A percentile compares a stretch with the other conserved stretches of the same genome.
Evolutionary conservation across 2,113 vertebrate species (phyloP).

Genomic region (Epinephelus moara): DNA sequence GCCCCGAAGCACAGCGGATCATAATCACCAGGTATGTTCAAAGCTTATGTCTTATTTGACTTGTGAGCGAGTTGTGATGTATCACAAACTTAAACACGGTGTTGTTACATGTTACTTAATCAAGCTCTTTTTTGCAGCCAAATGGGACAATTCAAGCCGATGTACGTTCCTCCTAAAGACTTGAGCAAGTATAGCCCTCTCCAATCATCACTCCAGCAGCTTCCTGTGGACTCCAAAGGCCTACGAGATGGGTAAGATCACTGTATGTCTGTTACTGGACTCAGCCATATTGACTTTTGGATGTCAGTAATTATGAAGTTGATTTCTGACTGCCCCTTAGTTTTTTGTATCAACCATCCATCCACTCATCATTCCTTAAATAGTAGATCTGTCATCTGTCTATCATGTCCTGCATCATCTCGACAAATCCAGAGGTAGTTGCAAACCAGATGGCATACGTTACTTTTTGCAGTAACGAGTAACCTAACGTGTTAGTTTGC

Average conservation of each 20-base stretch:
- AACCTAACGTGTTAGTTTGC: no score
- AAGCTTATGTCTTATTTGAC: background rate
- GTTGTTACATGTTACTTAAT: slow-evolving; percentile 1
- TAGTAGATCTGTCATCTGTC: no score
- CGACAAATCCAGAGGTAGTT: no score
- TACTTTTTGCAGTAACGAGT: no score
- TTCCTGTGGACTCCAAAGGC: slow-evolving; percentile 80
- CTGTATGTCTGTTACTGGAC: background rate
- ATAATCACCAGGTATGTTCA: slow-evolving; percentile 68
- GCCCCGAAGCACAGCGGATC: slow-evolving; percentile 75
- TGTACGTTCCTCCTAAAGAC: slow-evolving; percentile 88
- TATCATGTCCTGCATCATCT: no score
- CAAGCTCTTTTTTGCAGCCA: slow-evolving; percentile 64
- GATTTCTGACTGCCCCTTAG: background rate
- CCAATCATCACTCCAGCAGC: slow-evolving; percentile 85
- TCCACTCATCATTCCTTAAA: background rate
- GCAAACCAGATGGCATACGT: no score
- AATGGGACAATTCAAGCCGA: slow-evolving; percentile 80
- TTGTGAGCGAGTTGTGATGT: background rate
- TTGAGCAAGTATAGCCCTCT: slow-evolving; percentile 89
- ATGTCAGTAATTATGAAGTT: background rate
- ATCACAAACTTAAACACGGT: background rate
- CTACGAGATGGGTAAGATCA: slow-evolving; percentile 65
- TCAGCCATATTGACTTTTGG: background rate
- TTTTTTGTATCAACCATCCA: background rate